Conservation (phyloP, 64 coral and sea anemone genomes). For the Montipora foliosa region DNA sequence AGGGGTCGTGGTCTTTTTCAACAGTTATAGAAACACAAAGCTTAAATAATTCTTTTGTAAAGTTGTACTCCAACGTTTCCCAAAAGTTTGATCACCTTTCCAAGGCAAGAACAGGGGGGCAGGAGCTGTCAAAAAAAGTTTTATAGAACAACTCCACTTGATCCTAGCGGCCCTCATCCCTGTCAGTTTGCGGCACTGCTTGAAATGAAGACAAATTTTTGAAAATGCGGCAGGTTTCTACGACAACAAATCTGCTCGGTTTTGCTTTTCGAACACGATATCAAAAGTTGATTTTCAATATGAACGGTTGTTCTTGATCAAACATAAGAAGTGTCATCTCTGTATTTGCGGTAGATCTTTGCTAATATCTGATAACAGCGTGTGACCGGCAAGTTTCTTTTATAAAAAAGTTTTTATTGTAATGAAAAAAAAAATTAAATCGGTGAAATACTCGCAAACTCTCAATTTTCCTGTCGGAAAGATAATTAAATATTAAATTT, state of each 20-base stretch:
- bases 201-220: slow-evolving; percentile 20
- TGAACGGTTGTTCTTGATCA: not conserved
- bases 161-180: not conserved
- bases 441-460: not conserved
- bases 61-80: slow-evolving; percentile 18
- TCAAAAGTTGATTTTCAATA: slow-evolving; percentile 23
- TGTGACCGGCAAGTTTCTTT: not conserved
- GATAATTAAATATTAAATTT: not conserved
- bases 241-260: slow-evolving; percentile 23
- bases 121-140: not conserved
- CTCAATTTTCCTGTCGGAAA: not conserved
- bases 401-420: not conserved
- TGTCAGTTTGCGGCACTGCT: slow-evolving; percentile 7
- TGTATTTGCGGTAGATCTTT: slow-evolving; percentile 36
- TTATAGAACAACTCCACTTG: slow-evolving; percentile 17
- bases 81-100: slow-evolving; percentile 40
- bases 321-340: slow-evolving; percentile 25
- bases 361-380: slow-evolving; percentile 22
- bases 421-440: slow-evolving; percentile 21
- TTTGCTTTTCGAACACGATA: slow-evolving; percentile 3
- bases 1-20: slow-evolving; percentile 8
- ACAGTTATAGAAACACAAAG: slow-evolving; percentile 20
- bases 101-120: slow-evolving; percentile 22
- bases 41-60: slow-evolving; percentile 30
- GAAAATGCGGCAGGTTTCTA: slow-evolving; percentile 33